Base-by-base conservation (phyloP, 2,888 invertebrate species). In the Cerastis leucographa region DNA sequence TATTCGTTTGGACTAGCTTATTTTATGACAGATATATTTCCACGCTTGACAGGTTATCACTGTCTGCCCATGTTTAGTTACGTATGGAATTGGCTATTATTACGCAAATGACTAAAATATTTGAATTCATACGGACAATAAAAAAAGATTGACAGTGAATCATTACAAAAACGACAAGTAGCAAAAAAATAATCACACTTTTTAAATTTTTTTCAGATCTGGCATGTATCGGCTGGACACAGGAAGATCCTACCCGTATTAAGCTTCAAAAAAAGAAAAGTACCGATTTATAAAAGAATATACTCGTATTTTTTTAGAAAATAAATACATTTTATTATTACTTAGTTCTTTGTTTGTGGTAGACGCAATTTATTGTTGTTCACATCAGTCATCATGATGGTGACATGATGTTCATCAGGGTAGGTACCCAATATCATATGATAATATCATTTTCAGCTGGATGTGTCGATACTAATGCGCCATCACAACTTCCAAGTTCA, bases 151-250 rank as follows among this genome's bases (percentile, higher is more conserved):
- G 42, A 29, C 17, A 3, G 9, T 22, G 17, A 29, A 29, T 59
- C 7, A 19, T 6, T 42, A 19, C n/a, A 49, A 46, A 40, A 4
- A 49, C 11, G 5, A n/a, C n/a, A 46, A 54, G 17, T 9, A 61
- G n/a, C 14, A 42, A 14, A 17, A 6, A 19, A 40, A 46, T 49
- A 74, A n/a, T 44, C 0, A 59, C 7, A 59, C 40, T 4, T 29
- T 65, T 61, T 42, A 69, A 65, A n/a, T n/a, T 81, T 83, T 61
- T 75, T 90, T 88, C 93, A 93, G 93, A 75, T 84, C 89, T 65
- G 93, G 93, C 7, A 79, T 87, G 75, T 93, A 89, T 84, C 87
- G 93, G 46, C 64, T 93, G 51, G 83, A 91, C 74, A 93, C 93
- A 19, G 84, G 68, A 46, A 80, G 89, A 19, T 7, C 61, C 5